phyloP scores from a whole-genome alignment of 2,113 vertebrate genomes.

The Muscicapa adusta region DNA sequence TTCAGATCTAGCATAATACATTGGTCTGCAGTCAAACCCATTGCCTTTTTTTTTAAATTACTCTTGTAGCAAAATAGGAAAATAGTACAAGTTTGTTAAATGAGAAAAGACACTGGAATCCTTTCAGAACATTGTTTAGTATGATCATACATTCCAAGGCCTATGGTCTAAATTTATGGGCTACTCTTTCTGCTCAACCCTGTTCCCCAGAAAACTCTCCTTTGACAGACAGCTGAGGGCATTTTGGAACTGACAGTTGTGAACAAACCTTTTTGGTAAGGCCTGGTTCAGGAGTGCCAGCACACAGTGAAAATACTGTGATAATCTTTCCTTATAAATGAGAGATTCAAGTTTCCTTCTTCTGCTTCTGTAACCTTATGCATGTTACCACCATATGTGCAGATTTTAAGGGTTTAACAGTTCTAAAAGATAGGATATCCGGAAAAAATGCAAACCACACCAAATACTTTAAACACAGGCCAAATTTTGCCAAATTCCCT shows the following conservation, averaged over 20 bases:
- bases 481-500: neutral
- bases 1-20: neutral
- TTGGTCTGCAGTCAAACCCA: neutral
- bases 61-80: neutral
- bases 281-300: neutral
- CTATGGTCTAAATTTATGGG: neutral
- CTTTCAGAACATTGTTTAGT: neutral
- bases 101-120: neutral
- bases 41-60: neutral
- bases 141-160: neutral
- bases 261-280: neutral
- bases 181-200: neutral
- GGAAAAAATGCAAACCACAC: neutral
- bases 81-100: neutral
- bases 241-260: neutral
- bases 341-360: neutral
- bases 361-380: neutral
- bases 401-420: neutral
- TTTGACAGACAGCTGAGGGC: neutral
- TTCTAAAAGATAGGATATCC: neutral
- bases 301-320: neutral
- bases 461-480: neutral
- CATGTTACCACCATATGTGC: neutral
- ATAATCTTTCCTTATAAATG: neutral
- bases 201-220: neutral